Base-by-base conservation (phyloP, 2,113 vertebrate species). In the Leptobrachium leishanense region DNA sequence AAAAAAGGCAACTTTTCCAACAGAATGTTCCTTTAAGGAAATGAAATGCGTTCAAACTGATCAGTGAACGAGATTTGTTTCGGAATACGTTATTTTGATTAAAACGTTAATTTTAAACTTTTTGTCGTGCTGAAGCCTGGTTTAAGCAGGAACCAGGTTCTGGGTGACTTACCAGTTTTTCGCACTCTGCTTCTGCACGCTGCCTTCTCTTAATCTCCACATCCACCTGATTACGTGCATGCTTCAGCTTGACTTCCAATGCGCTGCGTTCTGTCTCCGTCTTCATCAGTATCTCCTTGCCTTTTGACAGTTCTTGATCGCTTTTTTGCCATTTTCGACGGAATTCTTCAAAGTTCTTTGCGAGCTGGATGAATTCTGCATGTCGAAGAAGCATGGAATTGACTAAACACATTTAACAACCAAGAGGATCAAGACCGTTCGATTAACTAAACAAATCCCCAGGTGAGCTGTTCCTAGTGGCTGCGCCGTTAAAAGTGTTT, bases 151-250 rank as follows among this genome's bases (percentile, higher is more conserved):
- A 15, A 3, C 11, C 4, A 68, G 2, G 7, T 46, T 5, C 12
- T 5, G n/a, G 41, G 20, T 31, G 20, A 72, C 96, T 72, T 83
- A 98, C 98, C 94, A 99, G 83, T 79, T 95, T 97, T 65, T 98
- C 96, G 7, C 95, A 99, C 40, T 98, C 95, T 0, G 90, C 89
- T 84, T 99, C 98, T 1, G 98, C 97, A 79, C 95, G 95, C 44
- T 99, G 97, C 68, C 98, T 90, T 43, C 97, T 88, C 71, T 96
- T 94, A 85, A 99, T 98, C 90, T 99, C 98, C 70, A 99, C 94
- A 0, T 99, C 98, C 70, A 99, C 96, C 83, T 99, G 98, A 84
- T 99, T 99, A 20, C 98, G 95, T 15, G 98, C 97, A 0, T 99
- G 98, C 86, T 99, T 99, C 79, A 99, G 90, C 85, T 98, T 98